These are phyloP conservation scores for Cephus sareptanus DNA, from an alignment of 2,888 invertebrate species.

Conservation along the genomic window DNA sequence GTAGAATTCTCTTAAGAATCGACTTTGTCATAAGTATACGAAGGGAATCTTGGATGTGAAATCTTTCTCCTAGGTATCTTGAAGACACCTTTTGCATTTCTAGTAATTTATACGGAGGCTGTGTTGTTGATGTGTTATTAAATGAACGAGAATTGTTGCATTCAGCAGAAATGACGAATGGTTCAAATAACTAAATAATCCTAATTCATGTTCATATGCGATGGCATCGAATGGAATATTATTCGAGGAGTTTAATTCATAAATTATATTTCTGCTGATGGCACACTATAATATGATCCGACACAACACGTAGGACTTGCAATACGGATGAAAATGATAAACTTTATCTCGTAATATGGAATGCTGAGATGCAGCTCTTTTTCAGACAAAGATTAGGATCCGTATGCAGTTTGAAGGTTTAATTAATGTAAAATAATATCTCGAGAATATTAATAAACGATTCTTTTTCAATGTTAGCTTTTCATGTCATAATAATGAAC, in stretches of 20 bases:
- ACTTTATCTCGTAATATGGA: neutral
- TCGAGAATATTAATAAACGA: slow-evolving; percentile 45
- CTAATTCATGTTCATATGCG: neutral
- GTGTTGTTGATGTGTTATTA: slow-evolving; percentile 30
- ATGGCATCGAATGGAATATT: neutral
- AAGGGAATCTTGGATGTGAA: neutral
- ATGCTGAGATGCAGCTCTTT: neutral
- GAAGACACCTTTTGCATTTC: slow-evolving; percentile 27
- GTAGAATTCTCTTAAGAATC: neutral
- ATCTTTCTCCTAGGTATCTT: neutral
- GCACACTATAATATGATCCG: neutral
- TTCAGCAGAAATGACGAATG: neutral
- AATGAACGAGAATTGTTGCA: neutral
- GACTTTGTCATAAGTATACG: neutral
- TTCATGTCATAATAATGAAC: neutral
- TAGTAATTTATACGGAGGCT: slow-evolving; percentile 38
- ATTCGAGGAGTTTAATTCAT: neutral
- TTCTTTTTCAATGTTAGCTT: slow-evolving; percentile 37
- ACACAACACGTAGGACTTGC: neutral
- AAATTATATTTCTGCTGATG: neutral
- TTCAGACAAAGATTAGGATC: neutral
- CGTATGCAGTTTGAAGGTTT: slow-evolving; percentile 19
- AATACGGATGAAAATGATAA: neutral
- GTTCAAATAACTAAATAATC: neutral
- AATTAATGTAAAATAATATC: slow-evolving; percentile 51